Conservation (phyloP, 2,113 vertebrate species). For the Eudorcas thomsonii region DNA sequence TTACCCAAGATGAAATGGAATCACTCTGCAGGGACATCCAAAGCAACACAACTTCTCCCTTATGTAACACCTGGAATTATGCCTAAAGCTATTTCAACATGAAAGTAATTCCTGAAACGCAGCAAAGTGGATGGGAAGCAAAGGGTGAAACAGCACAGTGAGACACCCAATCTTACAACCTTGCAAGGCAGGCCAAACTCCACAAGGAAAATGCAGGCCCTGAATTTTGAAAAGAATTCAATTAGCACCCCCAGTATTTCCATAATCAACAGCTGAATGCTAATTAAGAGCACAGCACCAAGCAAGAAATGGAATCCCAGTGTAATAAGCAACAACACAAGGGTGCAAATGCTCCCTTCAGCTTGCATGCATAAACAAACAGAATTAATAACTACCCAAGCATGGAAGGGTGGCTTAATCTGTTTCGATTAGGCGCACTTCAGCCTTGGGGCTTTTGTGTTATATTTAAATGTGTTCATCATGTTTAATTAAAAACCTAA, state of each 20-base stretch:
- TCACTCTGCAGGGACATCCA: background rate
- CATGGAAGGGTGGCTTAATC: conserved; percentile 82
- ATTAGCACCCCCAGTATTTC: conserved; percentile 61
- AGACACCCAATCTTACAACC: background rate
- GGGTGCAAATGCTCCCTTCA: conserved; percentile 71
- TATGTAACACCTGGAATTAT: background rate
- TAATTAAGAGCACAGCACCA: conserved; percentile 72
- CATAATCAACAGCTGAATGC: conserved; percentile 75
- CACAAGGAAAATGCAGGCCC: conserved; percentile 33
- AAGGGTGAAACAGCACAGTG: background rate
- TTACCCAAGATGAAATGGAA: background rate
- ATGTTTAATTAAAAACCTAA: conserved; percentile 87
- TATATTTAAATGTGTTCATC: conserved; percentile 83
- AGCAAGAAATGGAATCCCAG: conserved; percentile 76
- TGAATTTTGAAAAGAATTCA: conserved; percentile 70
- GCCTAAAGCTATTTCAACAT: background rate
- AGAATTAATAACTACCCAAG: conserved; percentile 80
- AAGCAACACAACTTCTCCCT: background rate
- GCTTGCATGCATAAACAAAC: conserved; percentile 81
- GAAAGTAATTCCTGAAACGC: conserved; percentile 11
- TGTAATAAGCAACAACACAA: conserved; percentile 71
- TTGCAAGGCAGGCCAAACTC: background rate
- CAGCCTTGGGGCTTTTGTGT: conserved; percentile 78
- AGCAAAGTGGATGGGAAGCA: background rate
- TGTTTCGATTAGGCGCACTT: conserved; percentile 79